Base-by-base conservation (phyloP, 2,113 vertebrate species). In the Hippocampus barbouri region DNA sequence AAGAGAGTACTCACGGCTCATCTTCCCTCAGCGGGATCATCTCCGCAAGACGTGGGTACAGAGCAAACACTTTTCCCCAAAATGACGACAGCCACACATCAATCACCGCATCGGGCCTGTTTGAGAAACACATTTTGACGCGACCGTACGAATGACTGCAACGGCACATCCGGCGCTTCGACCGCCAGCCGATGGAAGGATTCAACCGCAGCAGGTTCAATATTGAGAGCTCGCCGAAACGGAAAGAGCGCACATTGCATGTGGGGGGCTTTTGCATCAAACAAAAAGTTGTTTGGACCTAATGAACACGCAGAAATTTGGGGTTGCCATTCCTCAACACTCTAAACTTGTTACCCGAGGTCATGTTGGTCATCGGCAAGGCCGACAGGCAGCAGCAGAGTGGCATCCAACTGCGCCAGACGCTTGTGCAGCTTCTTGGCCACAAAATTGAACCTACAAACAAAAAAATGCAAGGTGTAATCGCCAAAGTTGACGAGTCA, bases 331-430 rank as follows among this genome's bases (percentile, higher is more conserved):
- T 34, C 30, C 30, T 34, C 30, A 34, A 34, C 30, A 34, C 30
- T 34, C 30, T 25, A 34, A 34, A 34, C 4, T 34, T 0, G 30
- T 94, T 79, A 99, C 97, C 97, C 97, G 16, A 99, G 81, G 67
- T 99, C 96, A 0, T 99, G 96, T 79, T 97, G 97, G 79, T 99
- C 97, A 0, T 99, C 96, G 0, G 94, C 96, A 79, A 99, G 72
- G 0, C 94, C 95, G 2, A 87, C 85, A 0, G 95, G 94, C 63
- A 95, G 78, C 38, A 99, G 79, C 0, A 92, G 75, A 2, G 40
- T 86, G 73, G 91, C 96, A 1, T 96, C 97, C 0, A 99, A 93
- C 87, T 98, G 96, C 18, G 89, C 71, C 4, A 99, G 88, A 1
- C 97, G 91, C 61, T 96, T 98, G 79, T 96, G 85, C 20, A 99